A percentile compares a stretch with the other conserved stretches of the same genome.
These are phyloP conservation scores for Perizoma flavofasciatum DNA, from an alignment of 2,888 invertebrate species.

Conservation along the genomic window DNA sequence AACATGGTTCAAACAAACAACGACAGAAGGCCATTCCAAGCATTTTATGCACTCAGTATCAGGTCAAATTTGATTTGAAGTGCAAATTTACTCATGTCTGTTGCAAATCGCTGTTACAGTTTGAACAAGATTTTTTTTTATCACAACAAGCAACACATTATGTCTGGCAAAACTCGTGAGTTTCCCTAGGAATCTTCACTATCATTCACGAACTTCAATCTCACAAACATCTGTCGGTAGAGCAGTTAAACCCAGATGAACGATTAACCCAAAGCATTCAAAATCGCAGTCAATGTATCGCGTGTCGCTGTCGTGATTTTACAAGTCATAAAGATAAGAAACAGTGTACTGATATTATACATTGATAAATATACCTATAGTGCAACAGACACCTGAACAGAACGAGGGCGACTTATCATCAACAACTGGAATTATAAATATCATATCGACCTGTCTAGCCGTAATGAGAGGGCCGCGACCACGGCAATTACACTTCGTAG, in stretches of 20 bases:
- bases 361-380: too few species aligned
- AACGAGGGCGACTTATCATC: conserved; percentile 60
- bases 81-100: background rate
- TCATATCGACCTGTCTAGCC: conserved; percentile 52
- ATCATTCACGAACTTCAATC: background rate
- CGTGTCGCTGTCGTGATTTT: conserved; percentile 44
- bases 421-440: conserved; percentile 58
- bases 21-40: too few species aligned
- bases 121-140: background rate
- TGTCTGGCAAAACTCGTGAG: background rate
- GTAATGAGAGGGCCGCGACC: conserved; percentile 54
- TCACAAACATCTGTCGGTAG: conserved; percentile 1
- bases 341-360: too few species aligned
- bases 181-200: background rate
- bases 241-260: conserved; percentile 8
- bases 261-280: conserved; percentile 15
- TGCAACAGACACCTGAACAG: conserved; percentile 56
- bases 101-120: background rate
- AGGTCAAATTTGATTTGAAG: too few species aligned
- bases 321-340: conserved; percentile 41
- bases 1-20: too few species aligned
- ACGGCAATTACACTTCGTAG: conserved; percentile 52
- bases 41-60: too few species aligned
- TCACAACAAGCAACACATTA: background rate
- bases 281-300: conserved; percentile 49